These are phyloP conservation scores for Eupithecia subumbrata DNA, from an alignment of 2,888 invertebrate species.

Conservation along the genomic window DNA sequence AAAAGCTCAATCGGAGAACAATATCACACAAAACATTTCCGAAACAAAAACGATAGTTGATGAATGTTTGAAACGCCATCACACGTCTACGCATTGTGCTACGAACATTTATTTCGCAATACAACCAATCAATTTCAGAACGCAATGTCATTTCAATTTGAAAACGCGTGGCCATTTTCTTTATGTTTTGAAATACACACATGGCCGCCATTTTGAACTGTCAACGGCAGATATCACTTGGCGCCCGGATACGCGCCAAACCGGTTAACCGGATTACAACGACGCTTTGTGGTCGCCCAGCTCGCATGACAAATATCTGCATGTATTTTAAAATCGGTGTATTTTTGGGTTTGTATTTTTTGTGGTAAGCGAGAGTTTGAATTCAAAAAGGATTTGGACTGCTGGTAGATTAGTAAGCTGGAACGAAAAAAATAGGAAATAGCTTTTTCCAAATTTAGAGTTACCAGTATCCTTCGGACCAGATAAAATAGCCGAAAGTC, in stretches of 20 bases:
- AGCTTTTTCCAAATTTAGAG: not conserved
- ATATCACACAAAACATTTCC: not conserved
- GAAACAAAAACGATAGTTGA: conserved; percentile 5
- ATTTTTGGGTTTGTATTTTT: conserved; percentile 41
- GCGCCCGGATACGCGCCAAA: conserved; percentile 60
- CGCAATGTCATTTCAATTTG: conserved; percentile 36
- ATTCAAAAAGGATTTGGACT: not conserved
- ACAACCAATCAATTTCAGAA: conserved; percentile 30
- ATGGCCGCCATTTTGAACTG: conserved; percentile 47
- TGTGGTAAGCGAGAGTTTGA: not conserved
- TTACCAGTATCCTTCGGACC: not conserved
- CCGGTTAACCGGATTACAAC: conserved; percentile 67
- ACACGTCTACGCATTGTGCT: conserved; percentile 17
- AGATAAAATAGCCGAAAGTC: conserved; percentile 1
- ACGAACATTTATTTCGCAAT: conserved; percentile 21
- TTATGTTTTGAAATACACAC: conserved; percentile 40
- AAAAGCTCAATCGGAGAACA: not conserved
- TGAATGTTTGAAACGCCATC: conserved; percentile 18
- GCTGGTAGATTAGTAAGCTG: not conserved
- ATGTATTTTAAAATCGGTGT: conserved; percentile 55
- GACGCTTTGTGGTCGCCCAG: conserved; percentile 60
- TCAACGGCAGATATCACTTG: conserved; percentile 57
- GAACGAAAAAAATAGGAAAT: not conserved
- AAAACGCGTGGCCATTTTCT: conserved; percentile 37
- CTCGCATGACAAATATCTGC: conserved; percentile 55